Evolutionary conservation across 2,797 vertebrate species (phyloP), one percentile per base, ranked within the genome.

Genomic region (Melanotaenia pygmaea): DNA sequence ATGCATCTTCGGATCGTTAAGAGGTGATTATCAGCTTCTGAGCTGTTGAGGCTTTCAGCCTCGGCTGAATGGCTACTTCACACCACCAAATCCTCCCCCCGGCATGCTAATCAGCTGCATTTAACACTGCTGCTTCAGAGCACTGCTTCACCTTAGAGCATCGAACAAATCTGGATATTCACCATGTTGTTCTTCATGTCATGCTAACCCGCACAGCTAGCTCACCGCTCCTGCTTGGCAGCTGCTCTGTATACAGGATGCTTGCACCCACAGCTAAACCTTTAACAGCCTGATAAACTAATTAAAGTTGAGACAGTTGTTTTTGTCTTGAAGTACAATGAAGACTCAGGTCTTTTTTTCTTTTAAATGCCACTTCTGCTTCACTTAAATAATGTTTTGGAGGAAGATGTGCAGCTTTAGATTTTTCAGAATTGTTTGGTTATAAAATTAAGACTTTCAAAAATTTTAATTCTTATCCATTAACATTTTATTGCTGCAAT

Each of bases 51-150:
- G 72, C 45, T 60, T 58, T 37, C 22, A 13, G 64, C 38, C 66
- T 9, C 34, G 5, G 70, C 72, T 83, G 73, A 86, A 80, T 56
- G 74, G 69, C 67, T 59, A 38, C 65, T 45, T 30, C 78, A 34
- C 32, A 34, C 32, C 32, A 34, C 7, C 32, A 34, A 34, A 8
- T 8, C 6, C 32, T 34, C 38, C 72, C 24, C 5, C 3, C 72
- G 24, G 78, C 70, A 76, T 83, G 66, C 60, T 84, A 70, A 89
- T 75, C 53, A 88, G 58, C 65, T 43, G 56, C 65, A 54, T 72
- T 77, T 72, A 72, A 62, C 77, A 50, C 16, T 2, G n/a, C 81
- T 70, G 50, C 28, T 28, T 59, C 22, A 0, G 26, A 76, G 82
- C 83, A 63, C 63, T 67, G 30, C 59, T 63, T 73, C 73, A 78